These are phyloP conservation scores for Rhynchomys soricoides DNA, from an alignment of 2,113 vertebrate species.

Conservation along the genomic window DNA sequence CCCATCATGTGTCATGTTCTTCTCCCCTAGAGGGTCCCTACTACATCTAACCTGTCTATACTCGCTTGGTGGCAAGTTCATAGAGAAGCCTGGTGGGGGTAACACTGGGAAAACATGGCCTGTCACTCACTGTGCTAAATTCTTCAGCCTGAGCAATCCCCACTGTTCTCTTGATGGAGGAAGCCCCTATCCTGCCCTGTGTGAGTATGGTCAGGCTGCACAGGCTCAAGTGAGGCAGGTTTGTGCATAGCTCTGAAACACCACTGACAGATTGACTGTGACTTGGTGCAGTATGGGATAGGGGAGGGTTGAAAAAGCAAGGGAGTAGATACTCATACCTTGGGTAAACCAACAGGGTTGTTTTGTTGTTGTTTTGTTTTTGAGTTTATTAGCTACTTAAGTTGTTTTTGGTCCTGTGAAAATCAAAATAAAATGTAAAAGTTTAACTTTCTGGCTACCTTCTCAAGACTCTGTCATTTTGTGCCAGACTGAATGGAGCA, in stretches of 20 bases:
- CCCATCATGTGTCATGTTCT: accelerated
- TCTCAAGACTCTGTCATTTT: neutral
- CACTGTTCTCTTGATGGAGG: neutral
- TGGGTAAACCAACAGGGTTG: neutral
- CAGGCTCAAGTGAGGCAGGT: neutral
- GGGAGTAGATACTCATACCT: neutral
- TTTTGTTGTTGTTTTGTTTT: neutral
- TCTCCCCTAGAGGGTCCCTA: neutral
- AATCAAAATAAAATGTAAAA: neutral
- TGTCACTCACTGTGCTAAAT: neutral
- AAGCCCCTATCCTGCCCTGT: neutral
- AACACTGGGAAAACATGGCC: neutral
- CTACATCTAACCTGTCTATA: neutral
- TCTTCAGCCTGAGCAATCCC: neutral
- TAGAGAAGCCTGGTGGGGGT: neutral
- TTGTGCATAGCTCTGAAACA: neutral
- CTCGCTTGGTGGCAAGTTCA: neutral
- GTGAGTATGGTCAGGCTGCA: neutral
- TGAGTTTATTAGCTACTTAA: neutral
- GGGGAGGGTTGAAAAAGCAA: neutral
- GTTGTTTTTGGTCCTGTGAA: neutral
- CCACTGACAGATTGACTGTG: neutral
- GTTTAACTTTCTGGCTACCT: neutral
- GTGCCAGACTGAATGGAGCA: neutral
- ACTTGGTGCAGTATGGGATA: neutral